phyloP scores from a whole-genome alignment of 2,888 invertebrate species.

The Aradus depressus region DNA sequence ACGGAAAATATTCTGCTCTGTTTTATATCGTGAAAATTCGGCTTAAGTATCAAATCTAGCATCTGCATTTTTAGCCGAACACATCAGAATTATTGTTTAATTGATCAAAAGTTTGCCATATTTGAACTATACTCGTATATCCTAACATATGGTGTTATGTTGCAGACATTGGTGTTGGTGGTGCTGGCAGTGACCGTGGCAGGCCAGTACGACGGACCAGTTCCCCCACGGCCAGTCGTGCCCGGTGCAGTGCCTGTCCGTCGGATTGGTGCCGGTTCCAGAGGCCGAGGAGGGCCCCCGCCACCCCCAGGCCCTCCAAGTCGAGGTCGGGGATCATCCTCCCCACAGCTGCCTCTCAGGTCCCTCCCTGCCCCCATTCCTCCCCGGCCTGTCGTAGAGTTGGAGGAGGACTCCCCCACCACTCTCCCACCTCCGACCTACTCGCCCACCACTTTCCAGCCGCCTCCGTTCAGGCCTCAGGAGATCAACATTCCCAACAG shows the following conservation, averaged over 20 bases:
- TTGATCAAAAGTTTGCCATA: no score
- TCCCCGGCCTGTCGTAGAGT: slow-evolving; percentile 37
- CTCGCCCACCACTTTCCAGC: slow-evolving; percentile 23
- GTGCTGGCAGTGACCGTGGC: slow-evolving; percentile 19
- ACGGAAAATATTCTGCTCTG: no score
- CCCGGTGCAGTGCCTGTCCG: slow-evolving; percentile 50
- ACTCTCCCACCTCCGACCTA: slow-evolving; percentile 21
- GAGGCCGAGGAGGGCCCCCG: slow-evolving; percentile 3
- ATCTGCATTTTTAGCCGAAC: no score
- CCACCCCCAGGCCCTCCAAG: slow-evolving; percentile 5
- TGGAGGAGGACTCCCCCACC: slow-evolving; percentile 35
- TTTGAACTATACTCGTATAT: no score
- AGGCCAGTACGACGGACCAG: slow-evolving; percentile 39
- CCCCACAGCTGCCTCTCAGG: slow-evolving; percentile 17
- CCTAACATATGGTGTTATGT: no score
- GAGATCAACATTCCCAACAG: slow-evolving; percentile 25
- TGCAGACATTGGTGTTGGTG: no score
- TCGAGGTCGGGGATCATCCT: slow-evolving; percentile 37
- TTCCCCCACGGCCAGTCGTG: slow-evolving; percentile 53
- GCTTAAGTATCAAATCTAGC: no score
- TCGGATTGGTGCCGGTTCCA: no score
- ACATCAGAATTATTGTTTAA: no score
- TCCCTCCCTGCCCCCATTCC: slow-evolving; percentile 30
- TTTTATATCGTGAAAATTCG: no score
- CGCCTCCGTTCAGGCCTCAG: slow-evolving; percentile 11